Evolutionary conservation across 2,888 invertebrate genomes (phyloP), one percentile per base, ranked within the genome.

Genomic region (Tupiocoris notatus): DNA sequence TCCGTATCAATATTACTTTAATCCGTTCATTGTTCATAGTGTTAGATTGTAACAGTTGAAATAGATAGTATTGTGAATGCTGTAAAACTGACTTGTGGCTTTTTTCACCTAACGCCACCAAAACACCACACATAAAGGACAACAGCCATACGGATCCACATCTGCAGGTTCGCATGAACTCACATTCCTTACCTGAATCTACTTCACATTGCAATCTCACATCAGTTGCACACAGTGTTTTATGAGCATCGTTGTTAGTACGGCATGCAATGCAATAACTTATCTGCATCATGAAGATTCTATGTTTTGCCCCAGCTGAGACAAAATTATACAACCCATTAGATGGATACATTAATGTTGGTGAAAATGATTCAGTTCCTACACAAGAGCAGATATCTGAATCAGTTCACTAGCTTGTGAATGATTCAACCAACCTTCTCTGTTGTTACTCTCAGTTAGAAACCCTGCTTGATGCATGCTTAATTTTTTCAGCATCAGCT

Each of bases 1-100:
- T n/a, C n/a, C n/a, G n/a, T n/a, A n/a, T n/a, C n/a, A n/a, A n/a
- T n/a, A n/a, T n/a, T n/a, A n/a, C n/a, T n/a, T n/a, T n/a, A n/a
- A n/a, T n/a, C 24, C 57, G 67, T 67, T 57, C 67, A n/a, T n/a
- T n/a, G n/a, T n/a, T n/a, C n/a, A n/a, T n/a, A 67, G 22, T 67
- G 67, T 67, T 67, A 67, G 67, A 67, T 67, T 71, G 59, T 57
- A 23, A 57, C n/a, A n/a, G n/a, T n/a, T n/a, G n/a, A n/a, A n/a
- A n/a, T n/a, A n/a, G n/a, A 25, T 57, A 12, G 59, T 71, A 67
- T 76, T 75, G 75, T 76, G 71, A 59, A 76, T 78, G 78, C 71
- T 64, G 76, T 78, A 73, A 76, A 68, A 77, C 73, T 77, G 65
- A 74, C 63, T 67, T 78, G 78, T 78, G 71, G 75, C 77, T 77